These are phyloP conservation scores for Drosophila baimaii DNA, from an alignment of 1,140 invertebrate genomes.

Conservation along the genomic window DNA sequence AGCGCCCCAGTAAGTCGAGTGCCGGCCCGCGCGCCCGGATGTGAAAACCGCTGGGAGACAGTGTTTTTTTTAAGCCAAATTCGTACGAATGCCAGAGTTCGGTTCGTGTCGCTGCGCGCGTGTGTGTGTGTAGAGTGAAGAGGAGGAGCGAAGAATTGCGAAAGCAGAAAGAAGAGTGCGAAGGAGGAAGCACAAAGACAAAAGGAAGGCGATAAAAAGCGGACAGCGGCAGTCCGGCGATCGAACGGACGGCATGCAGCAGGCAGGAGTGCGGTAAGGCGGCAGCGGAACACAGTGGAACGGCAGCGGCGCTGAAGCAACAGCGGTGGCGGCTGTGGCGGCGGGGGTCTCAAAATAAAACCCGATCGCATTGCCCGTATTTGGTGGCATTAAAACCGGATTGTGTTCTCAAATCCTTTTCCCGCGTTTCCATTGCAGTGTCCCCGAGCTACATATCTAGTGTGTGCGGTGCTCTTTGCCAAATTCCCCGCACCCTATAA, in stretches of 20 bases:
- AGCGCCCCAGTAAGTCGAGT: neutral
- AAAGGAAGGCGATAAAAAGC: conserved; percentile 40
- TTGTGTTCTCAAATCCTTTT: conserved; percentile 21
- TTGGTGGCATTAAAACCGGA: conserved; percentile 30
- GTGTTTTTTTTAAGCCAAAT: conserved; percentile 14
- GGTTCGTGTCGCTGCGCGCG: conserved; percentile 25
- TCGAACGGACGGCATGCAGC: conserved; percentile 23
- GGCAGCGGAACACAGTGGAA: neutral
- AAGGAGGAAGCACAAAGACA: conserved; percentile 50
- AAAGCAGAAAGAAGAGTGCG: conserved; percentile 47
- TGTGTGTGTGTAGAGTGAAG: conserved; percentile 49
- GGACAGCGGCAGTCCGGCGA: conserved; percentile 43
- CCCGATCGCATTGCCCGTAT: conserved; percentile 34
- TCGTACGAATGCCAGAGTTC: conserved; percentile 29
- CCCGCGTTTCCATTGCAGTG: conserved; percentile 37
- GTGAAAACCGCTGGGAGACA: conserved; percentile 7
- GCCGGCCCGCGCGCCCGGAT: conserved; percentile 1
- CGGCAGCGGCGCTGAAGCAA: conserved; percentile 14
- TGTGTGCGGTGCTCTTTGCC: neutral
- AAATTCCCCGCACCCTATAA: neutral
- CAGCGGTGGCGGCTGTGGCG: conserved; percentile 5
- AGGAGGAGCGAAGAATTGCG: conserved; percentile 61
- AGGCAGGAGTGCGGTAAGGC: conserved; percentile 24
- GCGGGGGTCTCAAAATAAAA: conserved; percentile 19
- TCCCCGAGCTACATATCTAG: neutral